Evolutionary conservation across 2,113 vertebrate species (phyloP).

Genomic region (Phalacrocorax aristotelis): DNA sequence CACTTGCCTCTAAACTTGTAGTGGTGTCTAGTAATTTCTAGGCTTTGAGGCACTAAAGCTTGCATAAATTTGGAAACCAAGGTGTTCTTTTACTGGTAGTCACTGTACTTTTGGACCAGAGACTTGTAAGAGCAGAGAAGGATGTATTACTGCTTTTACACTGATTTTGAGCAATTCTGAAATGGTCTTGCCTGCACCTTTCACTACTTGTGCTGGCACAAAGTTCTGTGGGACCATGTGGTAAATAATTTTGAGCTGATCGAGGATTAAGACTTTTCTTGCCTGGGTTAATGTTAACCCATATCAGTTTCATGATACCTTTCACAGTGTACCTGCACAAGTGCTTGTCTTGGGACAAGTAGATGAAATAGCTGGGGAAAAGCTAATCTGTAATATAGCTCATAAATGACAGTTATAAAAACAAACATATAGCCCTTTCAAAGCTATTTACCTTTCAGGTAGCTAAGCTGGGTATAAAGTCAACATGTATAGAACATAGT

Average conservation of each 20-base stretch:
- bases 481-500: not conserved
- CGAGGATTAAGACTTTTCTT: not conserved
- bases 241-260: not conserved
- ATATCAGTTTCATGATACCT: not conserved
- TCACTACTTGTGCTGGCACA: not conserved
- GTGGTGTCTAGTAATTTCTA: not conserved
- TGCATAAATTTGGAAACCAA: not conserved
- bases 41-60: not conserved
- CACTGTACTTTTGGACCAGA: not conserved
- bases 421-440: not conserved
- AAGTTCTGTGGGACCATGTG: not conserved
- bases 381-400: not conserved
- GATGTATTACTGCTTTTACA: not conserved
- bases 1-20: not conserved
- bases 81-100: not conserved
- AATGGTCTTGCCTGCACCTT: not conserved
- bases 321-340: not conserved
- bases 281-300: not conserved
- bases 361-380: not conserved
- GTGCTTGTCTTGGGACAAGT: not conserved
- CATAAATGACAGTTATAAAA: conserved; percentile 1
- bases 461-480: not conserved
- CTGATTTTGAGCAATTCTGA: not conserved
- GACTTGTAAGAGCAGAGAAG: not conserved
- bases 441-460: not conserved